Base-by-base conservation (phyloP, 2,797 vertebrate genomes). In the Sebastes goodei region DNA sequence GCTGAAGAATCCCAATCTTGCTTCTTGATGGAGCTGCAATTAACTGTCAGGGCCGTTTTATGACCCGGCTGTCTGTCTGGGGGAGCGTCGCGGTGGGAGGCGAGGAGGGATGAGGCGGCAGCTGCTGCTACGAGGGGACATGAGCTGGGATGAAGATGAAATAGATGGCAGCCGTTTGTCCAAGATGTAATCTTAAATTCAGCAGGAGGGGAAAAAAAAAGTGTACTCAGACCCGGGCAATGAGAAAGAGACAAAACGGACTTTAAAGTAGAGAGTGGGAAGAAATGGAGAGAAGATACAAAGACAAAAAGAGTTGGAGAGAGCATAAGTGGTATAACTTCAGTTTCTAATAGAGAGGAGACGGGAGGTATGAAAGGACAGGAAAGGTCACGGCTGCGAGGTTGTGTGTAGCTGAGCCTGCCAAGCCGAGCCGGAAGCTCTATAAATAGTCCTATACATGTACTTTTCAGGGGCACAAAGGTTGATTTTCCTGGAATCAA, bases 1-100 rank as follows among this genome's bases (percentile, higher is more conserved):
- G 65, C 78, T 81, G 64, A 80, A 82, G 83, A 87, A 83, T 91
- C 82, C 33, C 83, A 74, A 52, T 82, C 38, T 25, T 69, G 82
- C 64, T 72, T 5, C 88, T 89, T 79, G 80, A 88, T 89, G 81
- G 74, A 71, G 75, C 80, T 29, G 84, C 86, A 91, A 89, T 93
- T 91, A 89, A 78, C 65, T 89, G 77, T 75, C 84, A 61, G 64
- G 27, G 76, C 38, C 1, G 35, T 59, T 87, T 87, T 67, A 83
- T 74, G 74, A 61, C 84, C 72, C 1, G 10, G 3, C 38, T 59
- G 67, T 83, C 71, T 15, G 46, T 80, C 73, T 38, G 35, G 46
- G 9, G 77, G 78, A 73, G 46, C 8, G 15, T 38, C 3, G 5
- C 10, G 63, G 29, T 2, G 33, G 20, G 56, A 29, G 29, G 32